Evolutionary conservation across 2,113 vertebrate genomes (phyloP).

Genomic region (Lophius piscatorius): DNA sequence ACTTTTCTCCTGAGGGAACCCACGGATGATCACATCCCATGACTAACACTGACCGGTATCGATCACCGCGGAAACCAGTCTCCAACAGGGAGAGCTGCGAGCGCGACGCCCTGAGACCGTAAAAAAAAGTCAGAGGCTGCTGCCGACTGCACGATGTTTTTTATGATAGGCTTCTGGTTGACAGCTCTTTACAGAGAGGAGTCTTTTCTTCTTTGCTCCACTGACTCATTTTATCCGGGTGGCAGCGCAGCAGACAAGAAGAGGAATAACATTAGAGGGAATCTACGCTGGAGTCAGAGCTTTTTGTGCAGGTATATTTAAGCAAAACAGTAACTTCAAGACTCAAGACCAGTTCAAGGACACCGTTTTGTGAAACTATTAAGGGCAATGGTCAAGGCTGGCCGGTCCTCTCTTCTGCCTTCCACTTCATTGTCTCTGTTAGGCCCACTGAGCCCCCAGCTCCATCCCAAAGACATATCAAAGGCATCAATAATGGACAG

Average conservation of each 20-base stretch:
- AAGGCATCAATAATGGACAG: no score
- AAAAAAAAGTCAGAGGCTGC: conserved; percentile 2
- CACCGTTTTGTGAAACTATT: no score
- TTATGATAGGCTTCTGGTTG: conserved; percentile 34
- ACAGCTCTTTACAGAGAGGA: conserved; percentile 31
- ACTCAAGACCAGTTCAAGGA: no score
- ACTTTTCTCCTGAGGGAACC: conserved; percentile 48
- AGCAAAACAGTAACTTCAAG: not conserved
- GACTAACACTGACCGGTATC: conserved; percentile 59
- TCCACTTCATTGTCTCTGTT: no score
- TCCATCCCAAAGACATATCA: no score
- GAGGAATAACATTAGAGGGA: conserved; percentile 21
- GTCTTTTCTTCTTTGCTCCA: conserved; percentile 21
- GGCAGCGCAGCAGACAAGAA: conserved; percentile 10
- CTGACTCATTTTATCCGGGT: conserved; percentile 25
- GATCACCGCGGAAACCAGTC: conserved; percentile 52
- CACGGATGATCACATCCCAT: conserved; percentile 56
- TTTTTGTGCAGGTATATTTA: conserved; percentile 14
- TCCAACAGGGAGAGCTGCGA: conserved; percentile 10
- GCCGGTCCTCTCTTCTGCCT: no score
- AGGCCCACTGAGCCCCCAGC: no score
- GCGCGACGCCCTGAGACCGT: not conserved
- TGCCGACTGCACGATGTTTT: conserved; percentile 18
- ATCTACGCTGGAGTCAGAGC: conserved; percentile 17
- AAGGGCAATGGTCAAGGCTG: not conserved